A percentile compares a stretch with the other conserved stretches of the same genome.
These are phyloP conservation scores for Drosophila percnosoma DNA, from an alignment of 2,888 invertebrate species.

Conservation along the genomic window DNA sequence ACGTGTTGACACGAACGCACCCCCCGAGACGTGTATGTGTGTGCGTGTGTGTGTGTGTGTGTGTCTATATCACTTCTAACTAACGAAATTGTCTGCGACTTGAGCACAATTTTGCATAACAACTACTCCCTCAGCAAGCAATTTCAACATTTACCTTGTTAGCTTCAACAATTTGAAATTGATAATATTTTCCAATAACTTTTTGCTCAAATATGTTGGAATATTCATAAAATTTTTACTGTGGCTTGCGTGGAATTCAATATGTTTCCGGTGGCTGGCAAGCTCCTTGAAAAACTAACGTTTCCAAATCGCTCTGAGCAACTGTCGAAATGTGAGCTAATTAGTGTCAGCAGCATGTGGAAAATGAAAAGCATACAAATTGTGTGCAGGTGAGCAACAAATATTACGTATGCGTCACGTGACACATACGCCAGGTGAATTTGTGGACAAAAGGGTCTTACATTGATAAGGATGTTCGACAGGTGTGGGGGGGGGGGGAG, in stretches of 20 bases:
- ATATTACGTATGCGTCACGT: slow-evolving; percentile 57
- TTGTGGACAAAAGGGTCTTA: not conserved
- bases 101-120: not conserved
- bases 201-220: too few relatives aligned
- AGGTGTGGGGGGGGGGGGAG: not conserved
- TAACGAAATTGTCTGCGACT: not conserved
- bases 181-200: not conserved
- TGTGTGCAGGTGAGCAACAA: not conserved
- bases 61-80: slow-evolving; percentile 13
- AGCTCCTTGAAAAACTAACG: too few relatives aligned
- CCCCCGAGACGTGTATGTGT: not conserved
- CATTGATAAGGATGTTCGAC: slow-evolving; percentile 9
- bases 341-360: slow-evolving; percentile 1
- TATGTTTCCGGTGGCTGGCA: too few relatives aligned
- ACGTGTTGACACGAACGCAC: not conserved
- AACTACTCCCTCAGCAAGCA: not conserved
- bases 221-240: too few relatives aligned
- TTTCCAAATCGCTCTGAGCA: too few relatives aligned
- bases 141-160: not conserved
- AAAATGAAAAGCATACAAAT: not conserved
- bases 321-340: not conserved
- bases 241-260: too few relatives aligned
- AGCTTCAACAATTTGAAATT: not conserved
- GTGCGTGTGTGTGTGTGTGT: not conserved
- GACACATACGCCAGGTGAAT: slow-evolving; percentile 17